Evolutionary conservation across 2,888 invertebrate genomes (phyloP), one percentile per base, ranked within the genome.

Genomic region (Aleiodes testaceus): DNA sequence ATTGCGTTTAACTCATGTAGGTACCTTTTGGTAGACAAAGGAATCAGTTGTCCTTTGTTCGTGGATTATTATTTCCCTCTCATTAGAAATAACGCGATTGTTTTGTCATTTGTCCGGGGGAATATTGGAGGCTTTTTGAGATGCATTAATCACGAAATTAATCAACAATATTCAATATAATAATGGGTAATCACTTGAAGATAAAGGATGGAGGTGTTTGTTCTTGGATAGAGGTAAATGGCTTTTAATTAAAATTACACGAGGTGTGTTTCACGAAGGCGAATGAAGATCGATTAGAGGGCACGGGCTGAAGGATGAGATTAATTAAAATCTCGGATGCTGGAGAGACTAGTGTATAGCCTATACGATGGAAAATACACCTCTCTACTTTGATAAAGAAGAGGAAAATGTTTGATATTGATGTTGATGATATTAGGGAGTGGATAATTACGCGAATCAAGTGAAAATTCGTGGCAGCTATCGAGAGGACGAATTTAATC

Each of bases 221-320:
- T 53, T 45, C 42, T 42, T 42, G 53, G 30, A 14, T 61, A 30
- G n/a, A 44, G 22, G 49, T 47, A 50, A 55, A 52, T 50, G 42
- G 66, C 16, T 55, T 84, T 84, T 84, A 85, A 85, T 85, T 84
- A 84, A 85, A 84, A 82, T 83, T 82, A 82, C 81, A 79, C 81
- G 81, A 81, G 77, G 77, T 14, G 63, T 76, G 76, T 74, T 75
- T 74, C 36, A 36, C 36, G 36, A 36, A 36, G 36, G 72, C 78
- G 78, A 78, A 75, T 78, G 79, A 82, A 79, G 80, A 82, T 83
- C 83, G 80, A 84, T 84, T 81, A 83, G 81, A 81, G 81, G 78
- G 79, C 80, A 82, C 78, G 79, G 79, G 77, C 5, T 77, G 78
- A 82, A 84, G 81, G 82, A 81, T 81, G 79, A 79, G 83, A 79